phyloP scores from a whole-genome alignment of 2,113 vertebrate species.

The Ranitomeya variabilis region DNA sequence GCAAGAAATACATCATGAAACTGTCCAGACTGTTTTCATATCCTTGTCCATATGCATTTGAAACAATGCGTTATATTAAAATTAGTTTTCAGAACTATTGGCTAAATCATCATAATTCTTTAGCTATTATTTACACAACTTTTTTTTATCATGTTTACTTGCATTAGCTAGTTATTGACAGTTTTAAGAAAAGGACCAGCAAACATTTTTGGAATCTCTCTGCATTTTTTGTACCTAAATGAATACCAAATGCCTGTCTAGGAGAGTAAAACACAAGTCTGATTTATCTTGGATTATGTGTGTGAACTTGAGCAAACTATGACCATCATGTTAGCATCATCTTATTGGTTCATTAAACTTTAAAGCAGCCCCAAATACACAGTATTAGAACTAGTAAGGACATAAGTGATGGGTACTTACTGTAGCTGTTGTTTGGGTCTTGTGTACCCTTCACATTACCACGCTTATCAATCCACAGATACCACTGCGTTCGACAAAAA shows the following conservation, averaged over 20 bases:
- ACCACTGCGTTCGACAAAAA: constrained; percentile 97
- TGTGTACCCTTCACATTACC: constrained; percentile 94
- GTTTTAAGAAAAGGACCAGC: not conserved
- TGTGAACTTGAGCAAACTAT: not conserved
- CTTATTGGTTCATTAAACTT: not conserved
- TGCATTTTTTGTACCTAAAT: not conserved
- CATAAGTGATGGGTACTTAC: constrained; percentile 78
- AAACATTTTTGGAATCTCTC: not conserved
- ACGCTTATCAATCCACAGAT: constrained; percentile 91
- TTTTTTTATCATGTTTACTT: not conserved
- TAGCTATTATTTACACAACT: not conserved
- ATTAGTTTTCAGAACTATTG: not conserved
- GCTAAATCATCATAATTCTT: not conserved
- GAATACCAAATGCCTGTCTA: not conserved
- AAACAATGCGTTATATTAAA: not conserved
- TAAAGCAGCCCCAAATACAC: not conserved
- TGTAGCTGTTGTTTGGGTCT: constrained; percentile 93
- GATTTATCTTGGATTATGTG: constrained; percentile 19
- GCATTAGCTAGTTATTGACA: not conserved
- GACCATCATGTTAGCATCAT: constrained; percentile 2
- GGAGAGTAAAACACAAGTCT: not conserved
- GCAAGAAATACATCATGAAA: not conserved
- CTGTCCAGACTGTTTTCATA: not conserved
- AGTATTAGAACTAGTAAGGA: constrained; percentile 35
- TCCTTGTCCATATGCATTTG: not conserved